Percentiles rank a stretch among this genome's conserved stretches.
Conservation (phyloP, 2,888 invertebrate species). For the Sarcophaga rosellei region DNA sequence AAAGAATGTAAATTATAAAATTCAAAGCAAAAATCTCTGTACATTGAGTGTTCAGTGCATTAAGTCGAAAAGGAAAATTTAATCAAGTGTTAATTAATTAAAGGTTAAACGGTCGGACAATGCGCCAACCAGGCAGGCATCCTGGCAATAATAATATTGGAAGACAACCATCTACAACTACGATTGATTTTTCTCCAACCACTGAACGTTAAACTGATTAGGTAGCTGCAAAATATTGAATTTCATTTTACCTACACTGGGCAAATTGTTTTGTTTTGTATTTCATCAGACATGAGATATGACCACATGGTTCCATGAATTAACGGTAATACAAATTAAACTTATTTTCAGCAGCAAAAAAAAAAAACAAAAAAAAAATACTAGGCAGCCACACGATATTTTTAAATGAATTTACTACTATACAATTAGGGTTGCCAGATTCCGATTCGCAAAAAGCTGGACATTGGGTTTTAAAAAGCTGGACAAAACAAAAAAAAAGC, state of each 20-base stretch:
- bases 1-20: not conserved
- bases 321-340: slow-evolving; percentile 27
- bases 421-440: too few species aligned
- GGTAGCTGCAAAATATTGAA: slow-evolving; percentile 52
- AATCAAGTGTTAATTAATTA: slow-evolving; percentile 57
- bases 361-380: not conserved
- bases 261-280: slow-evolving; percentile 41
- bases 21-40: too few species aligned
- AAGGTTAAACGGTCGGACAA: slow-evolving; percentile 31
- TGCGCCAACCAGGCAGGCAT: not conserved
- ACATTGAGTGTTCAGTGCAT: not conserved
- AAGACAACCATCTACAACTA: not conserved
- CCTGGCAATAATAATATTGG: not conserved
- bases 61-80: slow-evolving; percentile 17
- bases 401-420: too few species aligned
- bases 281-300: slow-evolving; percentile 16
- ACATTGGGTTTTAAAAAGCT: too few species aligned
- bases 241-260: slow-evolving; percentile 30
- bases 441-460: too few species aligned
- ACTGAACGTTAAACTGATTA: slow-evolving; percentile 28
- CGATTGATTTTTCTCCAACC: slow-evolving; percentile 30
- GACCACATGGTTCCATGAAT: slow-evolving; percentile 30
- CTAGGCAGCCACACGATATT: too few species aligned
- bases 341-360: not conserved
- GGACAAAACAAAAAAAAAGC: too few species aligned